Evolutionary conservation across 2,888 invertebrate species (phyloP), one percentile per base, ranked within the genome.

Genomic region (Anthophora plumipes): DNA sequence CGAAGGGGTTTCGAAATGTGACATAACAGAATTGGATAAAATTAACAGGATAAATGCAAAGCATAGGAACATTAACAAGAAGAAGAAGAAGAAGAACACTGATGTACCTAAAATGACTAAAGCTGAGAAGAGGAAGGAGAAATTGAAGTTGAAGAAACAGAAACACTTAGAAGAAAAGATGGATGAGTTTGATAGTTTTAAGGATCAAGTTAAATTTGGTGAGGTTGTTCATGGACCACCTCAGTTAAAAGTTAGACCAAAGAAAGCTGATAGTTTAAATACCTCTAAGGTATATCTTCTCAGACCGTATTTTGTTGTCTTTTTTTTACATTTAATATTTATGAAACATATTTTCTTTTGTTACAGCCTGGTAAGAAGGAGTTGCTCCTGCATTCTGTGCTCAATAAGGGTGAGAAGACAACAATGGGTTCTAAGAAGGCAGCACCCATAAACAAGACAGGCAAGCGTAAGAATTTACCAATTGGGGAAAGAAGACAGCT

Each of bases 151-250:
- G 9, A 95, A 94, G 80, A 94, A 94, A 88, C 90, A 94, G 54
- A 93, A 94, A 89, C 92, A 93, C 87, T 70, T 90, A 64, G 88
- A 92, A 54, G 90, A 92, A 31, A 89, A 91, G 71, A 84, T 90
- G 1, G 93, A 94, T 50, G 95, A 95, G 67, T 95, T 95, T 90
- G 93, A 93, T 78, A 94, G 88, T 17, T 91, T 92, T 39, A 85
- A 84, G 63, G 97, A 97, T 92, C 94, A 94, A 61, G 94, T 97
- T 31, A 91, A 94, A 90, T 97, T 97, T 94, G 97, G 97, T 0
- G 97, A 97, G 91, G 94, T 96, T 66, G 96, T 95, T 3, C 96
- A 96, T 93, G 96, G 95, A 67, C 97, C 97, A 72, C 97, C 97
- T 46, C 93, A 94, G 68, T 93, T 97, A 52, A 93, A 91, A 54